phyloP scores from a whole-genome alignment of 2,113 vertebrate genomes.

The Spilogale gracilis region DNA sequence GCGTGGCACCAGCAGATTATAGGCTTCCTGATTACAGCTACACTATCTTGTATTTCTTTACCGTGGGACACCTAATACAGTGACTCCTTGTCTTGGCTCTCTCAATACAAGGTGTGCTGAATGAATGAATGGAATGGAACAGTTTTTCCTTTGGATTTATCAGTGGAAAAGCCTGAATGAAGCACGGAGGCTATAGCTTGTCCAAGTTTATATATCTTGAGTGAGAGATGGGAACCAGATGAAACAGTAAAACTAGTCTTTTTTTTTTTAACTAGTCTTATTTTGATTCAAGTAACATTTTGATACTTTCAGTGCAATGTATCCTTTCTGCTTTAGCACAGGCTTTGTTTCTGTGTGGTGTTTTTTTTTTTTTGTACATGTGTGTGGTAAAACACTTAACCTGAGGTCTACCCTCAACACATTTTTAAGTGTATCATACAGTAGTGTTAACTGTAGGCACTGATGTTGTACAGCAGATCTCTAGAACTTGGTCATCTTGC shows the following conservation, averaged over 20 bases:
- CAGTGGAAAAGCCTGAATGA: neutral
- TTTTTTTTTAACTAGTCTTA: neutral
- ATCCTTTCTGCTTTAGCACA: neutral
- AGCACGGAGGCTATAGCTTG: neutral
- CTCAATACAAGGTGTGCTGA: neutral
- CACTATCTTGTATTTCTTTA: neutral
- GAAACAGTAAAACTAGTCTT: neutral
- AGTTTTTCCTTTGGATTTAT: constrained; percentile 6
- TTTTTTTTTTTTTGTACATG: neutral
- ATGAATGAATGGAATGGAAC: neutral
- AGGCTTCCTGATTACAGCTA: neutral
- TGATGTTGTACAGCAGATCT: neutral
- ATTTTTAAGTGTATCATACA: neutral
- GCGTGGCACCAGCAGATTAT: neutral
- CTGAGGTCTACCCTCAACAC: neutral
- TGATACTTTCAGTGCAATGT: neutral
- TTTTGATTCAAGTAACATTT: neutral
- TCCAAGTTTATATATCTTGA: neutral
- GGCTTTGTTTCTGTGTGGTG: neutral
- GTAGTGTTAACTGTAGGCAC: neutral
- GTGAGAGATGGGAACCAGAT: neutral
- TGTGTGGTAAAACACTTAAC: neutral
- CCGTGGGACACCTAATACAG: neutral
- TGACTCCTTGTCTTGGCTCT: neutral
- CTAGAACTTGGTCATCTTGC: neutral